Conservation (phyloP, 2,113 vertebrate species). For the Tetrao urogallus region DNA sequence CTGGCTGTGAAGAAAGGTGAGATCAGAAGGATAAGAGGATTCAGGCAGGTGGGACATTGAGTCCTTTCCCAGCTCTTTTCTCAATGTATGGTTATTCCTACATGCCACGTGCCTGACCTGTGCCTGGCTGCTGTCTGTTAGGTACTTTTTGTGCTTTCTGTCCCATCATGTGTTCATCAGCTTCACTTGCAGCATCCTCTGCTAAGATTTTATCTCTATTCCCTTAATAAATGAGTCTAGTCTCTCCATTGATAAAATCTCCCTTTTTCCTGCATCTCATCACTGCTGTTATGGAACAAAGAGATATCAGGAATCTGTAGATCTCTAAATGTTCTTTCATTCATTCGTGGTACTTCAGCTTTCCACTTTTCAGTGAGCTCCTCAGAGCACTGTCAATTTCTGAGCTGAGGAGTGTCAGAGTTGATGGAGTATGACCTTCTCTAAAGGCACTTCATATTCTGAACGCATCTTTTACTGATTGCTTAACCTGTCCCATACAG, state of each 20-base stretch:
- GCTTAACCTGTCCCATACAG: slow-evolving; percentile 4
- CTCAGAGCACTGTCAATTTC: not conserved
- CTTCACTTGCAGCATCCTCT: slow-evolving; percentile 32
- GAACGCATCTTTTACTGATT: not conserved
- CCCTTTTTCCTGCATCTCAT: slow-evolving; percentile 64
- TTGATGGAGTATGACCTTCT: slow-evolving; percentile 54
- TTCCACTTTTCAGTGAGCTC: slow-evolving; percentile 47
- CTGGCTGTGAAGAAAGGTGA: not conserved
- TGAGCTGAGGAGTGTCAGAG: slow-evolving; percentile 3
- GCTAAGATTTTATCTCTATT: slow-evolving; percentile 56
- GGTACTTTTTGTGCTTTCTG: not conserved
- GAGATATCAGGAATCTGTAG: slow-evolving; percentile 50
- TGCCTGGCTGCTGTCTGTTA: not conserved
- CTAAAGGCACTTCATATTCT: slow-evolving; percentile 19
- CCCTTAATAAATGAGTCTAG: slow-evolving; percentile 73
- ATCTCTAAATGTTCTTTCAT: slow-evolving; percentile 44
- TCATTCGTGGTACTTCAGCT: slow-evolving; percentile 40
- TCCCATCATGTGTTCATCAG: not conserved
- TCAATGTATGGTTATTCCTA: not conserved
- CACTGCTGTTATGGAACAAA: slow-evolving; percentile 66
- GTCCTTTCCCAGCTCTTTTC: not conserved
- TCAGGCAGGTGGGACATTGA: not conserved
- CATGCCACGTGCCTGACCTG: not conserved
- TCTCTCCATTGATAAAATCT: slow-evolving; percentile 70
- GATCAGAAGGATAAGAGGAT: not conserved